A percentile compares a stretch with the other conserved stretches of the same genome.
These are phyloP conservation scores for Sesia apiformis DNA, from an alignment of 2,888 invertebrate genomes.

Conservation along the genomic window DNA sequence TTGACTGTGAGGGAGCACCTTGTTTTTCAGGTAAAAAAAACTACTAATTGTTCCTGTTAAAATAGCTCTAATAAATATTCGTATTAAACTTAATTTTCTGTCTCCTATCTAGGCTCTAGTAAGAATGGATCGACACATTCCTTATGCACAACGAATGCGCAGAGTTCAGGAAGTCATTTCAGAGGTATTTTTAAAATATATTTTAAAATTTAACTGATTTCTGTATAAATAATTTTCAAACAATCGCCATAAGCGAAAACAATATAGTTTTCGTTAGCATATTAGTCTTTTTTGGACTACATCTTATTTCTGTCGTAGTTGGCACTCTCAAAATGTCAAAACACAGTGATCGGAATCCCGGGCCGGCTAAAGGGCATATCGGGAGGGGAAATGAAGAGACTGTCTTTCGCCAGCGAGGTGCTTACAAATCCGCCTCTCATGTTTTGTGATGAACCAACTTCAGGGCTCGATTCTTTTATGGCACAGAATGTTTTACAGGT, in stretches of 20 bases:
- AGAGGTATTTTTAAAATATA: conserved; percentile 74
- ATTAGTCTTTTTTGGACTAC: neutral
- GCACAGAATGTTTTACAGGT: conserved; percentile 93
- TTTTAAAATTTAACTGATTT: neutral
- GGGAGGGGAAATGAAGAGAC: conserved; percentile 95
- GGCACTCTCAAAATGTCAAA: conserved; percentile 90
- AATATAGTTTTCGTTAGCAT: neutral
- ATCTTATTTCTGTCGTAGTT: conserved; percentile 64
- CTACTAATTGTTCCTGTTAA: too few relatives aligned
- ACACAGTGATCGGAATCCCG: conserved; percentile 91
- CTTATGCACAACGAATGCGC: conserved; percentile 81
- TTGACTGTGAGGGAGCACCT: conserved; percentile 93
- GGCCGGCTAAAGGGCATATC: conserved; percentile 94
- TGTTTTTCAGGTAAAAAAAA: conserved; percentile 81
- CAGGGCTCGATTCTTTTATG: conserved; percentile 97
- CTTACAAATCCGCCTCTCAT: conserved; percentile 95
- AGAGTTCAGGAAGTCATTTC: conserved; percentile 90
- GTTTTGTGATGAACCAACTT: conserved; percentile 98
- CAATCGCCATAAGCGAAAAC: neutral
- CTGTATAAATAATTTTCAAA: neutral
- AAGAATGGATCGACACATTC: conserved; percentile 86
- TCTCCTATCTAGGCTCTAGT: conserved; percentile 77
- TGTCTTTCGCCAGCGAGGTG: conserved; percentile 97
- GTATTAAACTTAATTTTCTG: neutral
- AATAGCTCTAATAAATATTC: too few relatives aligned